Evolutionary conservation across 2,797 vertebrate genomes (phyloP), one percentile per base, ranked within the genome.

Genomic region (Pseudomugil gertrudae): DNA sequence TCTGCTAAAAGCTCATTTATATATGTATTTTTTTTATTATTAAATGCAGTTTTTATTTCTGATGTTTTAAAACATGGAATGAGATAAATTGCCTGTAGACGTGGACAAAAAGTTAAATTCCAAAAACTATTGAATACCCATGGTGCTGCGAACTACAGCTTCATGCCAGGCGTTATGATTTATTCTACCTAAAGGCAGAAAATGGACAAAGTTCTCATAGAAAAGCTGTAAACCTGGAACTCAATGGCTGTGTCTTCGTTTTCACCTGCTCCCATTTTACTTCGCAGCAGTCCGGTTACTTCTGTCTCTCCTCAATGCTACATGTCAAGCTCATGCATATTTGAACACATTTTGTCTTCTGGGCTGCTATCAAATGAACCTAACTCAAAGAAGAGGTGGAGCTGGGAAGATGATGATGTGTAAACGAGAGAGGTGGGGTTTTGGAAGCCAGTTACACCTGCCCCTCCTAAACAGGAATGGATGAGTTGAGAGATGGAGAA

Each of bases 261-360:
- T 90, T 81, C 92, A 80, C 68, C 64, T 76, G 71, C 61, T 86
- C 76, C 69, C 70, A 78, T 87, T 74, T 80, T 87, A 79, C 83
- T 76, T 79, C 83, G 54, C 67, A 63, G 58, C 51, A 32, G 66
- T 63, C 69, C 36, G 52, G 70, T 54, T 74, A 38, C 78, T 61
- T 70, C 71, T 52, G 67, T 80, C 83, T 84, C 76, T 75, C 64
- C 72, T 81, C 79, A 68, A 54, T 76, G 76, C 69, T 57, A 83
- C 84, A 78, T 84, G 82, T 89, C 67, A 80, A 72, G 79, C 82
- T 89, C 58, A 15, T 96, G 85, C 93, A 96, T 96, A 89, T 95
- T 96, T 95, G 89, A 69, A 27, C 32, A 96, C 93, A 77, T 88
- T 89, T 85, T 26, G 81, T 85, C 88, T 81, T 84, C 74, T 64